Base-by-base conservation (phyloP, 2,888 invertebrate genomes). In the Cephus runcator region DNA sequence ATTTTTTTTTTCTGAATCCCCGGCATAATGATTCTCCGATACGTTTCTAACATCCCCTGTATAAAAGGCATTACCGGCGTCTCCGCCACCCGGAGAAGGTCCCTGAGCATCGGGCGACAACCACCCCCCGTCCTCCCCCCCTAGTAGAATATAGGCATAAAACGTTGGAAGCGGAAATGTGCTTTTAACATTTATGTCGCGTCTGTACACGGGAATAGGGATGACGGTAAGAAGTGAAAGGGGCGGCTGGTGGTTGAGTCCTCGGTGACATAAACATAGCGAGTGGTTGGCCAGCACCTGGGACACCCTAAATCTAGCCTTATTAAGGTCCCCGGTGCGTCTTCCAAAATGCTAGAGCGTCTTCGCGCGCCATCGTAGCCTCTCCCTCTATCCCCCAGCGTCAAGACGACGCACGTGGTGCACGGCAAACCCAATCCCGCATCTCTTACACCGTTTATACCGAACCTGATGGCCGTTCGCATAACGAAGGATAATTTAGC, bases 221-320 rank as follows among this genome's bases (percentile, higher is more conserved):
- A 34, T 30, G 69, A 69, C 12, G 75, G 73, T 33, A 35, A 23
- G 34, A 34, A 68, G 56, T 73, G 73, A 15, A 33, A 12, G 33
- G 40, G 31, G 15, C 30, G 68, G 31, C 3, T 2, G 23, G 40
- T 75, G 69, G 69, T 71, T 71, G 79, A 81, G 82, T 79, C 81
- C 78, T 77, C 80, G 80, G 82, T 84, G 82, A 84, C 85, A 83
- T 86, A 86, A 86, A 87, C 81, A 83, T 79, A 77, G 76, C 74
- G 79, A 69, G 30, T 80, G 81, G 79, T 71, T 76, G 81, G 82
- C 78, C 79, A 79, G 78, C 89, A 89, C 87, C 89, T 89, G 88
- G 84, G 88, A 83, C 87, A 82, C 83, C 83, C 84, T 87, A 87
- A 88, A 88, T 89, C 87, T 87, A 85, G 80, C 84, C 86, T 88